A percentile compares a stretch with the other conserved stretches of the same genome.
Conservation (phyloP, 2,113 vertebrate species). For the Pantherophis guttatus region DNA sequence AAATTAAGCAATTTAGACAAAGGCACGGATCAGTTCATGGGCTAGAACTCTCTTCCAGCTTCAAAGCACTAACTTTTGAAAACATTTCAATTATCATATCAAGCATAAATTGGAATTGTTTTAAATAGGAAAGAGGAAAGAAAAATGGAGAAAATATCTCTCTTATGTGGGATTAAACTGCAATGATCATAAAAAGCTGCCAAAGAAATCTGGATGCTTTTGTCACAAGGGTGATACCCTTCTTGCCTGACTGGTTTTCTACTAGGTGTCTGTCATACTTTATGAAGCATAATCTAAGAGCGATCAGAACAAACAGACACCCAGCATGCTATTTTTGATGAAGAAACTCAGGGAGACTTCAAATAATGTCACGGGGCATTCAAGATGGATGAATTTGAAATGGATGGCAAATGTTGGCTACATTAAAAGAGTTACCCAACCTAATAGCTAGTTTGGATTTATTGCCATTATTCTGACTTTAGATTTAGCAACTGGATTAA, state of each 20-base stretch:
- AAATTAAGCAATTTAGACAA: neutral
- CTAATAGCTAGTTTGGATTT: neutral
- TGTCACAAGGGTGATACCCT: constrained; percentile 59
- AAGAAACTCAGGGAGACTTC: constrained; percentile 26
- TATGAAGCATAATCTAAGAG: constrained; percentile 59
- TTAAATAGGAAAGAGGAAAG: constrained; percentile 29
- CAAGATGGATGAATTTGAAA: neutral
- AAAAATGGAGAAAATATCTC: constrained; percentile 21
- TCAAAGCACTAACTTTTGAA: constrained; percentile 33
- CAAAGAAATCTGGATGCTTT: constrained; percentile 58
- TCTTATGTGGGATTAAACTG: constrained; percentile 60
- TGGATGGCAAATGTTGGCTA: neutral
- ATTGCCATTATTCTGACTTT: neutral
- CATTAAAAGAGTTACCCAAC: neutral
- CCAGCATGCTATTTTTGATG: constrained; percentile 23
- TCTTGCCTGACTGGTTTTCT: constrained; percentile 66
- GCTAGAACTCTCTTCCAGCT: constrained; percentile 8
- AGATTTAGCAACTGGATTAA: neutral
- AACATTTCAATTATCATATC: constrained; percentile 61
- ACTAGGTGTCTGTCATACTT: constrained; percentile 66
- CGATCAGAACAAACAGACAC: constrained; percentile 41
- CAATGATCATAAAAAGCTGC: constrained; percentile 62
- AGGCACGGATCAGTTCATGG: constrained; percentile 34
- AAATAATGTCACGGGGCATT: neutral
- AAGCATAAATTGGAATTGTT: constrained; percentile 56